Evolutionary conservation across 2,797 vertebrate genomes (phyloP).

Genomic region (Anabas testudineus): DNA sequence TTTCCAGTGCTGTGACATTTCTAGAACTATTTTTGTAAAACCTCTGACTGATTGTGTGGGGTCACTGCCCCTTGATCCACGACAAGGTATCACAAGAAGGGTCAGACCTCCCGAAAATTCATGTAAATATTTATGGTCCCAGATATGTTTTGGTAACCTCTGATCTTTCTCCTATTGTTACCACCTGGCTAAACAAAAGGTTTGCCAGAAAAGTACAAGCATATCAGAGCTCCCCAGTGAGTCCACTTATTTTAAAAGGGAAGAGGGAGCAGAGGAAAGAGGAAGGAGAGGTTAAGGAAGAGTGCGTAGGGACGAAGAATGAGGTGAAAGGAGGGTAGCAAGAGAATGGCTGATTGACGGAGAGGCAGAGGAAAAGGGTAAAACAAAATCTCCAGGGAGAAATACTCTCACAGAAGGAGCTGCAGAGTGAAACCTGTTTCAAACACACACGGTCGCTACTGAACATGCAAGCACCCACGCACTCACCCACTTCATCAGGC

Average conservation of each 20-base stretch:
- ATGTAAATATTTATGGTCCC: background rate
- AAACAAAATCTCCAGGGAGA: constrained; percentile 53
- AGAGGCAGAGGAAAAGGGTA: constrained; percentile 58
- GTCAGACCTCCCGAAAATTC: too few relatives aligned
- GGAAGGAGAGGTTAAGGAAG: too few relatives aligned
- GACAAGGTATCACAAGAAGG: too few relatives aligned
- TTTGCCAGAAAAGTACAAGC: constrained; percentile 7
- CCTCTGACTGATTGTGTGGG: too few relatives aligned
- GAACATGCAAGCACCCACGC: constrained; percentile 53
- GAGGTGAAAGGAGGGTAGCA: background rate
- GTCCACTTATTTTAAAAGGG: constrained; percentile 29
- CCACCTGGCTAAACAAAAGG: constrained; percentile 2
- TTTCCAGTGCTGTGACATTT: too few relatives aligned
- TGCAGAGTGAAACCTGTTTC: constrained; percentile 51
- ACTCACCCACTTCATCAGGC: constrained; percentile 52
- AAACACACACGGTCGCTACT: constrained; percentile 10
- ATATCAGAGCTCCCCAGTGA: background rate
- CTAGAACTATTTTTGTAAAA: too few relatives aligned
- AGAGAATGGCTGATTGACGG: constrained; percentile 53
- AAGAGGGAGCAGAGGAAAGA: background rate
- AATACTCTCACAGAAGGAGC: constrained; percentile 52
- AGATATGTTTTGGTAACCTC: background rate
- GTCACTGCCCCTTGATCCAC: too few relatives aligned
- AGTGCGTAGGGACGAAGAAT: background rate
- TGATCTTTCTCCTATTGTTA: background rate